A percentile compares a stretch with the other conserved stretches of the same genome.
Evolutionary conservation across 1,140 invertebrate species (phyloP).

Genomic region (Conopomorpha cramerella): DNA sequence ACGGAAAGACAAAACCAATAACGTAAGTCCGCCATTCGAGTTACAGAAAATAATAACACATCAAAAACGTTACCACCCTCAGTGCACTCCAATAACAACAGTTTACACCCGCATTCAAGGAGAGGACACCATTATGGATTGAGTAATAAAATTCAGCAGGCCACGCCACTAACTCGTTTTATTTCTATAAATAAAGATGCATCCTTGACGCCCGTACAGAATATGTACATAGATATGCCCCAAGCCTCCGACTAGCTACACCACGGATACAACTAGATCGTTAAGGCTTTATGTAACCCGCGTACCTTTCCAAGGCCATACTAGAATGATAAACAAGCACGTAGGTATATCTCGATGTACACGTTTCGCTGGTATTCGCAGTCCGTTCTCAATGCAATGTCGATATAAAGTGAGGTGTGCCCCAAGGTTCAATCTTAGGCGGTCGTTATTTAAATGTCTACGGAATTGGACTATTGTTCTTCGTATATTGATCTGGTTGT

Average conservation of each 20-base stretch:
- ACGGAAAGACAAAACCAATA: neutral
- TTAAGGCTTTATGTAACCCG: neutral
- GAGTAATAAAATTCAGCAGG: no score
- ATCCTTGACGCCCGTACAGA: slow-evolving; percentile 15
- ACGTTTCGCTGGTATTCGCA: neutral
- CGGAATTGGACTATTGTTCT: neutral
- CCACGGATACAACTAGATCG: neutral
- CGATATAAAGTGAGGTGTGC: neutral
- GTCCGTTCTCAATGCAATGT: neutral
- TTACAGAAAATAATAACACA: neutral
- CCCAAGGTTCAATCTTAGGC: neutral
- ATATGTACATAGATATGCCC: slow-evolving; percentile 15
- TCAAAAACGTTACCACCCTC: neutral
- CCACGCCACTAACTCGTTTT: no score
- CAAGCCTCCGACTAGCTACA: slow-evolving; percentile 11
- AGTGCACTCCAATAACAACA: no score
- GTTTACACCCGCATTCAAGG: neutral
- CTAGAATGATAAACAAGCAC: neutral
- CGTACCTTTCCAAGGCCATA: neutral
- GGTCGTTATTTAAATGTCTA: neutral
- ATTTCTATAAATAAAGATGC: slow-evolving; percentile 16
- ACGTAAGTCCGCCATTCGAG: neutral
- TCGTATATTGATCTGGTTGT: no score
- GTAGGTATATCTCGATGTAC: no score
- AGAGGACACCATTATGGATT: neutral